Conservation (phyloP, 2,797 vertebrate species). For the Chelidonichthys spinosus region DNA sequence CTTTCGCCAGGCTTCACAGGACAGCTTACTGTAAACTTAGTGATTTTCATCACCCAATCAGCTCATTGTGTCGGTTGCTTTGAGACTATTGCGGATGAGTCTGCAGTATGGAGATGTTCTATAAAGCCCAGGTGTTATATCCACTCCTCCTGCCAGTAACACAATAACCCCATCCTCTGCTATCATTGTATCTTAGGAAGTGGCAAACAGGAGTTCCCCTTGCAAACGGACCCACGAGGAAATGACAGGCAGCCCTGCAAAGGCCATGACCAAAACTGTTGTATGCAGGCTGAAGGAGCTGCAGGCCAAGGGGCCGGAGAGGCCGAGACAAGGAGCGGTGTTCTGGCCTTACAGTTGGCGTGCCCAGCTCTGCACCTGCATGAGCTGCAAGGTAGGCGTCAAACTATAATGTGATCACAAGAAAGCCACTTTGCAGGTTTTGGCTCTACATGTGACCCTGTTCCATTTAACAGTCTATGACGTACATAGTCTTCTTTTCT, state of each 20-base stretch:
- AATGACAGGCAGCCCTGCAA: conserved; percentile 42
- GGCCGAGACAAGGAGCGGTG: conserved; percentile 84
- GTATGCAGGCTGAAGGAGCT: conserved; percentile 87
- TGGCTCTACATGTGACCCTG: conserved; percentile 12
- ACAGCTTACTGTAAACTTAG: conserved; percentile 75
- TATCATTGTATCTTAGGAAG: conserved; percentile 53
- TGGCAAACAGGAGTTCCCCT: conserved; percentile 35
- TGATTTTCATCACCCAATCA: conserved; percentile 63
- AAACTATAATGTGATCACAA: conserved; percentile 7
- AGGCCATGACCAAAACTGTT: conserved; percentile 15
- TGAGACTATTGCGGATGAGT: conserved; percentile 35
- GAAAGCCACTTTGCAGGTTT: not conserved
- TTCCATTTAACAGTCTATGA: conserved; percentile 4
- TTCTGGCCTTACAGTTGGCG: conserved; percentile 95
- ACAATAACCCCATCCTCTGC: not conserved
- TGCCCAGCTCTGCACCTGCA: conserved; percentile 90
- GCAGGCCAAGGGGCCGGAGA: conserved; percentile 70
- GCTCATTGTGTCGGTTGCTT: conserved; percentile 34
- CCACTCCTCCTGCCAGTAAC: not conserved
- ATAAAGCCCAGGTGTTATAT: conserved; percentile 31
- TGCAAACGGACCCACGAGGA: conserved; percentile 73
- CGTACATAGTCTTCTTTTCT: not conserved
- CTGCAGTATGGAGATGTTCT: conserved; percentile 28
- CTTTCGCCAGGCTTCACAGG: conserved; percentile 68
- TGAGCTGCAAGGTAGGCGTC: conserved; percentile 87